These are phyloP conservation scores for Peromyscus leucopus DNA, from an alignment of 2,113 vertebrate genomes.

Conservation along the genomic window DNA sequence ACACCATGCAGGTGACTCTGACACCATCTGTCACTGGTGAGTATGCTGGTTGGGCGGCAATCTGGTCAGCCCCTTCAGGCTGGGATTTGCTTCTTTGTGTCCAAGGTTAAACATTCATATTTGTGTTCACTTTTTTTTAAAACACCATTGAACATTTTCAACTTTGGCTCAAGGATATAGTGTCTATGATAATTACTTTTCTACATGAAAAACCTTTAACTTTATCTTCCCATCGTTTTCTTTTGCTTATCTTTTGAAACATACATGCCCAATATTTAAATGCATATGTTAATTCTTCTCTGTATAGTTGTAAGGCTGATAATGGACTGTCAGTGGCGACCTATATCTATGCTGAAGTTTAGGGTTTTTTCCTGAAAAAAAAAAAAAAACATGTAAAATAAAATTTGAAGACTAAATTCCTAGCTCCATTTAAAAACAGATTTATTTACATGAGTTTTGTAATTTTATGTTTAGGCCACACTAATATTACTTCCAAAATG, in stretches of 20 bases:
- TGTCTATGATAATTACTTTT: constrained; percentile 34
- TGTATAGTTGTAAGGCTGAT: background rate
- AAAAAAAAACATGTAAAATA: constrained; percentile 55
- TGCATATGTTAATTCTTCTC: background rate
- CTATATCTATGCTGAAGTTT: constrained; percentile 36
- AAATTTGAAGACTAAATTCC: constrained; percentile 52
- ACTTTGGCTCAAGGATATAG: constrained; percentile 15
- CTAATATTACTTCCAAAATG: constrained; percentile 67
- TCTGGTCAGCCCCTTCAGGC: background rate
- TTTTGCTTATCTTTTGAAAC: constrained; percentile 9
- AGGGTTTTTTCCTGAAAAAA: constrained; percentile 33
- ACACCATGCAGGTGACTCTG: background rate
- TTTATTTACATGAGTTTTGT: constrained; percentile 43
- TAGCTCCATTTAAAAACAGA: constrained; percentile 16
- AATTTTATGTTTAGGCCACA: constrained; percentile 62
- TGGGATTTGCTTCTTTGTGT: background rate
- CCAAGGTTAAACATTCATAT: background rate
- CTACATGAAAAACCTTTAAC: background rate
- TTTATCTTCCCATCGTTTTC: background rate
- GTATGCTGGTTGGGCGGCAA: background rate
- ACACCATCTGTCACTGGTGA: background rate
- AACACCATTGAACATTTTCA: constrained; percentile 24
- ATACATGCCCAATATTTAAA: background rate
- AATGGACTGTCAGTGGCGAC: background rate
- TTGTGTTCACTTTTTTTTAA: constrained; percentile 42